phyloP scores from a whole-genome alignment of 2,888 invertebrate genomes.

The Limenitis camilla region DNA sequence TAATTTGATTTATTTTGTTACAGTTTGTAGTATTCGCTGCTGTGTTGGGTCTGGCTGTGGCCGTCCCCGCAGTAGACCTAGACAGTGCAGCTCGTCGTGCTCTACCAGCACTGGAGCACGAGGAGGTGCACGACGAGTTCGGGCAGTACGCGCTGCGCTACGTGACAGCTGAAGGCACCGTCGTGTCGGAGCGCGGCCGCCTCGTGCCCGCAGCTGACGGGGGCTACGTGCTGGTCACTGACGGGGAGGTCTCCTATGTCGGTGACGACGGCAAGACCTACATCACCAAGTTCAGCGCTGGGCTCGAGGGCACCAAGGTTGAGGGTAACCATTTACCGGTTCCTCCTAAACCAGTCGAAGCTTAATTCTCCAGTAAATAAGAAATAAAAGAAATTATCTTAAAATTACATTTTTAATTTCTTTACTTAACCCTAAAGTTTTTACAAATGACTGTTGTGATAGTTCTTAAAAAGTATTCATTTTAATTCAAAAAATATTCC shows the following conservation, averaged over 20 bases:
- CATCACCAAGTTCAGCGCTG: constrained; percentile 45
- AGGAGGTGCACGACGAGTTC: too few species aligned
- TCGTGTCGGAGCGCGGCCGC: constrained; percentile 38
- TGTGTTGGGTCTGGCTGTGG: too few species aligned
- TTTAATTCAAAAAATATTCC: too few species aligned
- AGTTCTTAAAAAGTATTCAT: too few species aligned
- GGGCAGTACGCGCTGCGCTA: constrained; percentile 44
- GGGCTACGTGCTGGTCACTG: constrained; percentile 39
- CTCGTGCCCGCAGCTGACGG: constrained; percentile 37
- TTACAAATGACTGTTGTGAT: too few species aligned
- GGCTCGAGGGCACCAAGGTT: constrained; percentile 40
- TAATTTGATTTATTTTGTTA: constrained; percentile 37
- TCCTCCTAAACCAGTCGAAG: constrained; percentile 21
- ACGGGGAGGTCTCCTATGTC: constrained; percentile 46
- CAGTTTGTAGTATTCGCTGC: too few species aligned
- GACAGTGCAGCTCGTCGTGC: too few species aligned
- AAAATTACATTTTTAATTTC: background rate
- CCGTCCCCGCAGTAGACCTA: too few species aligned
- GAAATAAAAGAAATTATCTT: background rate
- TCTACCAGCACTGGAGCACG: too few species aligned
- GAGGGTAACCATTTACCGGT: constrained; percentile 39
- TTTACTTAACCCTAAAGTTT: background rate
- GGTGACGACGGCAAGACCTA: constrained; percentile 47
- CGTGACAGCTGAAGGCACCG: constrained; percentile 45
- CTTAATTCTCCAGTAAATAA: background rate